phyloP scores from a whole-genome alignment of 2,113 vertebrate genomes.

The Trichechus manatus region DNA sequence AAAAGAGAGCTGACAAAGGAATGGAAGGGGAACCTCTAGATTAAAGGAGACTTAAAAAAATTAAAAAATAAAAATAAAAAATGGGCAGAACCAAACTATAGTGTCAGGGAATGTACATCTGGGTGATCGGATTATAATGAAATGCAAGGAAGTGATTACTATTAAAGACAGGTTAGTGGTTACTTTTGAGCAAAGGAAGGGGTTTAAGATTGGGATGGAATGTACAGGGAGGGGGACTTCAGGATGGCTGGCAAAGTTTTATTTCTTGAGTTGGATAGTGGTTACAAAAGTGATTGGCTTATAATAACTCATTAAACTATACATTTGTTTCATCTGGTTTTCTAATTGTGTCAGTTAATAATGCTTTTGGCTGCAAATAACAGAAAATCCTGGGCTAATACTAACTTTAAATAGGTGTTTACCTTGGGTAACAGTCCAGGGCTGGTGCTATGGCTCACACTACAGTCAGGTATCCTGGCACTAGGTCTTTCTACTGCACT shows the following conservation, averaged over 20 bases:
- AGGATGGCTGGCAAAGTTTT: not conserved
- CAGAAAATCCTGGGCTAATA: conserved; percentile 21
- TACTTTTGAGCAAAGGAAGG: conserved; percentile 11
- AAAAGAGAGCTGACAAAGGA: conserved; percentile 22
- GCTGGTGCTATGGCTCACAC: not conserved
- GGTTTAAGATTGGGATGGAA: conserved; percentile 46
- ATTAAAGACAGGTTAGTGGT: not conserved
- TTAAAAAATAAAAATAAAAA: not conserved
- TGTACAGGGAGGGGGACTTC: not conserved
- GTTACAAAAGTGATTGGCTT: conserved; percentile 19
- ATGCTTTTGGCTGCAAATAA: conserved; percentile 37
- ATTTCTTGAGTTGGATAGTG: conserved; percentile 18
- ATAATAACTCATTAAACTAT: conserved; percentile 33
- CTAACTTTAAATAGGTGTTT: conserved; percentile 31
- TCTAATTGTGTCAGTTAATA: conserved; percentile 38
- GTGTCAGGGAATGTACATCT: not conserved
- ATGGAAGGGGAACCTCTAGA: not conserved
- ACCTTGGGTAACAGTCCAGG: not conserved
- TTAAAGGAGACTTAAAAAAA: not conserved
- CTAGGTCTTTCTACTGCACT: not conserved
- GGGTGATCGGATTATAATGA: not conserved
- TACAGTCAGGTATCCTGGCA: not conserved
- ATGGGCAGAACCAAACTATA: not conserved
- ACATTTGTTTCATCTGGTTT: conserved; percentile 48
- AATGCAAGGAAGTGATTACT: not conserved